phyloP scores from a whole-genome alignment of 2,113 vertebrate genomes.

The Oreotrochilus melanogaster region DNA sequence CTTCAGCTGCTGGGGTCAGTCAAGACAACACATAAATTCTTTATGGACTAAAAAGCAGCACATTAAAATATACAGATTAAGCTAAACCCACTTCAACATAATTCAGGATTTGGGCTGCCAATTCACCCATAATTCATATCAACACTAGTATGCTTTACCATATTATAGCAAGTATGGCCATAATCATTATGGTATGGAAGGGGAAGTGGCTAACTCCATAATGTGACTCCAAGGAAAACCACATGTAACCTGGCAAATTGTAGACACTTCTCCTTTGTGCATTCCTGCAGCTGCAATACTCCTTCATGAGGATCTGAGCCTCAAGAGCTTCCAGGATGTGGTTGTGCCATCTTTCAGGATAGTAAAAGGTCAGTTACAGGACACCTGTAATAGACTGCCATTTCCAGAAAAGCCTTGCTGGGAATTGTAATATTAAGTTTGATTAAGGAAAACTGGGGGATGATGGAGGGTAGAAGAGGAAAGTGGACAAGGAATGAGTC shows the following conservation, averaged over 20 bases:
- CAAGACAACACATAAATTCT: constrained; percentile 34
- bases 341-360: not conserved
- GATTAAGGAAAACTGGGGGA: not conserved
- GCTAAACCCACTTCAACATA: not conserved
- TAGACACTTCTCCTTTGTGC: not conserved
- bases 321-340: not conserved
- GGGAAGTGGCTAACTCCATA: not conserved
- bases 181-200: not conserved
- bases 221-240: not conserved
- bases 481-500: not conserved
- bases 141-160: not conserved
- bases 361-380: not conserved
- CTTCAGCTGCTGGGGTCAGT: constrained; percentile 19
- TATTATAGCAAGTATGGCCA: not conserved
- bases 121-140: constrained; percentile 6
- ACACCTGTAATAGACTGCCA: not conserved
- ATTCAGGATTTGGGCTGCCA: not conserved
- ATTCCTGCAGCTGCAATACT: not conserved
- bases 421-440: constrained; percentile 13
- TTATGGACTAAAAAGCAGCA: constrained; percentile 33
- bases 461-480: not conserved
- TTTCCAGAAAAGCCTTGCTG: not conserved
- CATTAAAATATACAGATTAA: constrained; percentile 29
- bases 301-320: not conserved
- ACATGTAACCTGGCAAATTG: not conserved